Evolutionary conservation across 2,888 invertebrate species (phyloP), one percentile per base, ranked within the genome.

Genomic region (Alsophila aescularia): DNA sequence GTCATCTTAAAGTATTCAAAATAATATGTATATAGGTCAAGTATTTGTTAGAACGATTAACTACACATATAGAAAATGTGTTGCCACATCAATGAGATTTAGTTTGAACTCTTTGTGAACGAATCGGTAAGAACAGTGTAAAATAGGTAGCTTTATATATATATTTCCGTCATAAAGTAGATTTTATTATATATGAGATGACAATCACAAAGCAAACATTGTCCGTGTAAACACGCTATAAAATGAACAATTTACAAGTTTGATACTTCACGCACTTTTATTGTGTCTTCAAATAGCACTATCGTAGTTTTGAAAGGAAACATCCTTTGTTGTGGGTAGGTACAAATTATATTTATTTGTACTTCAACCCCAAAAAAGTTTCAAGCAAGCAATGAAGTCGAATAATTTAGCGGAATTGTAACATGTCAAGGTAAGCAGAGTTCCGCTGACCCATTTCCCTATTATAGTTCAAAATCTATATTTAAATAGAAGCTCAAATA

Each of bases 151-250:
- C 21, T 21, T 18, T 4, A 4, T 18, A 18, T 3, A 8, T 8
- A 29, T 29, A 10, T 24, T 29, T 29, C 4, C 15, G 31, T 49
- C 32, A 43, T 44, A 41, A 41, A 44, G 50, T 35, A 45, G 35
- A 41, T 44, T 39, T 45, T 45, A 39, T 49, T 40, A 54, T 34
- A 43, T 43, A 43, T 43, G 48, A 36, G 52, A 52, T 44, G 54
- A 41, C 36, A 45, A 55, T 55, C 50, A 35, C 44, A 36, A 50
- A 50, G 41, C 31, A 50, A 45, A 49, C 40, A 53, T 48, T 50
- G 15, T 50, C 27, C 44, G 21, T 39, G 37, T 47, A 56, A 43
- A 56, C 41, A 51, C 18, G 16, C 37, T 48, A 42, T 53, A 53
- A 53, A 48, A 37, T 24, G 37, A 53, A 32, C 31, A 39, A 53